These are phyloP conservation scores for Drosophila lacicola DNA, from an alignment of 2,888 invertebrate species.

Conservation along the genomic window DNA sequence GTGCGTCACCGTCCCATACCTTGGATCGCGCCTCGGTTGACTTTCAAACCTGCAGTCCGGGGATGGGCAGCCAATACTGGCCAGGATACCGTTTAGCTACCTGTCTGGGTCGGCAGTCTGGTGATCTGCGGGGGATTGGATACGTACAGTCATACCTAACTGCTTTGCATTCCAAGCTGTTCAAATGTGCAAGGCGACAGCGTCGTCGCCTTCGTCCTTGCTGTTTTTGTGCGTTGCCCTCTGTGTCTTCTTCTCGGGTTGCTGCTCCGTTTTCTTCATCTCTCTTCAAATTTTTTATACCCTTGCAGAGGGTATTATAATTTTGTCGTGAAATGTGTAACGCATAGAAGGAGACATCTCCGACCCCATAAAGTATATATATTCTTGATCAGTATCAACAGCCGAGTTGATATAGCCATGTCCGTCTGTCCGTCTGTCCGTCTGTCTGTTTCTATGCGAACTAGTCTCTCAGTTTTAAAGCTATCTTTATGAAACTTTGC, in stretches of 20 bases:
- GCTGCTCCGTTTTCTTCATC: conserved; percentile 37
- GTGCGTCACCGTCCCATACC: conserved; percentile 18
- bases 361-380: too few species aligned
- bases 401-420: too few species aligned
- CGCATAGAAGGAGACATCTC: too few species aligned
- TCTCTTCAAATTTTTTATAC: conserved; percentile 55
- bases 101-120: conserved; percentile 38
- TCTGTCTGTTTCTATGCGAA: too few species aligned
- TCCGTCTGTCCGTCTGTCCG: too few species aligned
- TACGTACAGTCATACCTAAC: conserved; percentile 56
- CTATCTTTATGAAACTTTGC: too few species aligned
- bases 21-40: conserved; percentile 37
- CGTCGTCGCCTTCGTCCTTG: conserved; percentile 22
- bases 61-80: conserved; percentile 14
- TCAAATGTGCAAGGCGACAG: conserved; percentile 51
- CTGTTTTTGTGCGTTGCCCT: conserved; percentile 34
- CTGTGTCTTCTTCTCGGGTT: conserved; percentile 14
- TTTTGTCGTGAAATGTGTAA: too few species aligned
- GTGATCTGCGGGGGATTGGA: conserved; percentile 13
- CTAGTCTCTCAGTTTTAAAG: too few species aligned
- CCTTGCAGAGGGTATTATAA: too few species aligned
- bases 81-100: conserved; percentile 59
- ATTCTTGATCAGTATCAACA: too few species aligned
- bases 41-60: conserved; percentile 49
- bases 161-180: conserved; percentile 72